Percentiles rank a stretch among this genome's conserved stretches.
Conservation (phyloP, 1,140 invertebrate genomes). For the Ips nitidus region DNA sequence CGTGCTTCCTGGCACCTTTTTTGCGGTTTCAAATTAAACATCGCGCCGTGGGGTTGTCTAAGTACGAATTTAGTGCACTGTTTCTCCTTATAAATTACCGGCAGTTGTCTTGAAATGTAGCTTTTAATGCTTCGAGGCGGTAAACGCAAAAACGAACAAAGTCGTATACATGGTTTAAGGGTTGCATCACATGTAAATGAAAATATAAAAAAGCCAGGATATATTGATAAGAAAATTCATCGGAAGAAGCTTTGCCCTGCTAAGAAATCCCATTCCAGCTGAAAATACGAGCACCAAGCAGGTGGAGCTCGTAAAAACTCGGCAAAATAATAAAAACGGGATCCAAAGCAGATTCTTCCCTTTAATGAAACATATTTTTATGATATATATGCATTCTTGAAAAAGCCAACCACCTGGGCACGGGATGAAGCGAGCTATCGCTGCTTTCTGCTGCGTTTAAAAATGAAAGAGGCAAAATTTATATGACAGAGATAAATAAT, state of each 20-base stretch:
- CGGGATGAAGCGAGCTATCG: constrained; percentile 21
- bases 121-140: neutral
- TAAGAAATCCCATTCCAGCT: neutral
- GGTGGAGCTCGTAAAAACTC: constrained; percentile 40
- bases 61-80: neutral
- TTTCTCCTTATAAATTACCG: neutral
- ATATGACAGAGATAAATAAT: constrained; percentile 24
- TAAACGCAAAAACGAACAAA: too few relatives aligned
- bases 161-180: too few relatives aligned
- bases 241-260: constrained; percentile 1
- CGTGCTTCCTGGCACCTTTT: neutral
- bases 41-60: neutral
- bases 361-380: constrained; percentile 44
- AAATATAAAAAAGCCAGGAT: neutral
- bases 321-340: constrained; percentile 41
- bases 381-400: constrained; percentile 44
- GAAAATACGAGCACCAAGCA: constrained; percentile 31
- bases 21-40: constrained; percentile 5
- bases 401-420: constrained; percentile 23
- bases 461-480: constrained; percentile 28
- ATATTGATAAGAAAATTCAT: constrained; percentile 1
- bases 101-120: neutral
- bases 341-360: constrained; percentile 39
- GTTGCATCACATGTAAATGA: neutral
- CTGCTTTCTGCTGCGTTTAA: constrained; percentile 26